A percentile compares a stretch with the other conserved stretches of the same genome.
Evolutionary conservation across 2,888 invertebrate genomes (phyloP).

Genomic region (Perizoma affinitatum): DNA sequence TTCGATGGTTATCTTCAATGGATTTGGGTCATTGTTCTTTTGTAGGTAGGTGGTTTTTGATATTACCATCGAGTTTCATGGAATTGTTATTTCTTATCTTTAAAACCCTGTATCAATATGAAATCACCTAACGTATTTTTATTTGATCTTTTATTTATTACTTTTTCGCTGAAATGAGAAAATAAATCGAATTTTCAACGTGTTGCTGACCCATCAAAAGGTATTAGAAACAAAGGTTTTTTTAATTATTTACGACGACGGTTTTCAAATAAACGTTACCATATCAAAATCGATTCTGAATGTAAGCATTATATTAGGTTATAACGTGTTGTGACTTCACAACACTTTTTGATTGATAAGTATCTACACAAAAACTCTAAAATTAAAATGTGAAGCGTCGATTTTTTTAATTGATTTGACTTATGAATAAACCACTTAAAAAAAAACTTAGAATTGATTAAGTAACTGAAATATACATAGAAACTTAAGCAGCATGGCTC

Average conservation of each 20-base stretch:
- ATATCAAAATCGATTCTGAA: not conserved
- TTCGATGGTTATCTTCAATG: slow-evolving; percentile 78
- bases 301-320: too few species aligned
- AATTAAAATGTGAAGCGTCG: too few species aligned
- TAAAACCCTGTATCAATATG: slow-evolving; percentile 14
- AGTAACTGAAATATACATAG: too few species aligned
- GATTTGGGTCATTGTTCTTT: slow-evolving; percentile 84
- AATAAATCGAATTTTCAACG: slow-evolving; percentile 1
- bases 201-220: not conserved
- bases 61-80: slow-evolving; percentile 52
- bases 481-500: too few species aligned
- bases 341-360: too few species aligned
- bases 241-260: slow-evolving; percentile 17
- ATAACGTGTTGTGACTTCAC: too few species aligned
- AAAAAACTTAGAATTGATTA: too few species aligned
- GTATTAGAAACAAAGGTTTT: not conserved
- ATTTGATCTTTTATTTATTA: slow-evolving; percentile 24
- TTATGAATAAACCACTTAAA: too few species aligned
- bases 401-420: too few species aligned
- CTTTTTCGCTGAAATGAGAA: slow-evolving; percentile 12
- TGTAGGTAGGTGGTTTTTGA: slow-evolving; percentile 61
- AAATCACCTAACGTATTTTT: slow-evolving; percentile 7
- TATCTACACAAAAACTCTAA: too few species aligned
- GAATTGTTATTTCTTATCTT: slow-evolving; percentile 38
- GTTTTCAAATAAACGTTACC: too few species aligned